phyloP scores from a whole-genome alignment of 92 coral and sea anemone genomes.

The Desmophyllum pertusum region DNA sequence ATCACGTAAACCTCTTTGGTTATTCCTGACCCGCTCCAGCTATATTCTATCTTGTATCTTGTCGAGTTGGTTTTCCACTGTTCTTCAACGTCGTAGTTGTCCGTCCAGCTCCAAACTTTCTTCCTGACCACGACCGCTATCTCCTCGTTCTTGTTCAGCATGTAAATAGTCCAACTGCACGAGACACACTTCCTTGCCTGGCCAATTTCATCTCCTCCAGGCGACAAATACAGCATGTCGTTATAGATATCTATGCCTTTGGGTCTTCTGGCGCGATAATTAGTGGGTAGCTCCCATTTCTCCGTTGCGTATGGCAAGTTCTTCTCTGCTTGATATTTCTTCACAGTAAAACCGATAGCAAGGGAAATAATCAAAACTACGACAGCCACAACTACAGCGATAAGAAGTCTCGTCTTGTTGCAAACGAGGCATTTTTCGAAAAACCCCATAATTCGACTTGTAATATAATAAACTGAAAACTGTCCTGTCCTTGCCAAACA shows the following conservation, averaged over 20 bases:
- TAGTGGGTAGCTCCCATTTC: conserved; percentile 29
- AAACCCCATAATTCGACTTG: background rate
- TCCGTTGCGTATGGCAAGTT: conserved; percentile 20
- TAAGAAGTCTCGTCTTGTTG: background rate
- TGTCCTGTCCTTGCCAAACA: background rate
- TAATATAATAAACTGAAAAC: background rate
- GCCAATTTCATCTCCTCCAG: conserved; percentile 22
- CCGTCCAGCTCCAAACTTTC: conserved; percentile 23
- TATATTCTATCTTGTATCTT: conserved; percentile 29
- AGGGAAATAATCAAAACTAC: conserved; percentile 7
- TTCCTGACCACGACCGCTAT: conserved; percentile 25
- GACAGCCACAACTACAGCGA: conserved; percentile 1
- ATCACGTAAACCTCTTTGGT: conserved; percentile 20
- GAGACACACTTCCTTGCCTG: conserved; percentile 39
- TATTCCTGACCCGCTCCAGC: conserved; percentile 24
- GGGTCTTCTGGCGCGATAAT: conserved; percentile 31
- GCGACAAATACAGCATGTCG: conserved; percentile 29
- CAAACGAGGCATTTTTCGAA: background rate
- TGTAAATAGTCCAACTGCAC: conserved; percentile 27
- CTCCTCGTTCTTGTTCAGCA: conserved; percentile 32
- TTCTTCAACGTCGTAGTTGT: conserved; percentile 35
- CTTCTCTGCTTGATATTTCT: conserved; percentile 30
- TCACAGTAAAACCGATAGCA: conserved; percentile 15
- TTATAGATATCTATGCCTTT: conserved; percentile 28
- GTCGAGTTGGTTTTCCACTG: conserved; percentile 44